Percentiles rank a stretch among this genome's conserved stretches.
Conservation (phyloP, 2,113 vertebrate genomes). For the Microtus richardsoni region DNA sequence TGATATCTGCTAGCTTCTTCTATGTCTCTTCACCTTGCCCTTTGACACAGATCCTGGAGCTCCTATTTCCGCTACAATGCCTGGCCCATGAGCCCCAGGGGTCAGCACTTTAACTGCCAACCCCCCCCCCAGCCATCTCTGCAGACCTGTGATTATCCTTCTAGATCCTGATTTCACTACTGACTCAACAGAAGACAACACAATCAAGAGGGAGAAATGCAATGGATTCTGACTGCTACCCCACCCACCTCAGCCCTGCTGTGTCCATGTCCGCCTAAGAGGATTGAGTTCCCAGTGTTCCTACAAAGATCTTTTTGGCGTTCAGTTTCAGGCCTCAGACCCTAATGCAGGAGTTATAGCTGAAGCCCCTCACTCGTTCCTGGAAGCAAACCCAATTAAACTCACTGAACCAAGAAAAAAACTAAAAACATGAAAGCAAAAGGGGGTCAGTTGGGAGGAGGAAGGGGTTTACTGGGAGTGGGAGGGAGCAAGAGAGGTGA, state of each 20-base stretch:
- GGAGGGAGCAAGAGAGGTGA: background rate
- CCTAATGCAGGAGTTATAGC: background rate
- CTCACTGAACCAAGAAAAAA: background rate
- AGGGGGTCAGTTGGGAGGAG: background rate
- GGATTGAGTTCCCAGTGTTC: background rate
- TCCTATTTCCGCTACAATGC: background rate
- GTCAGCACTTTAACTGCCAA: background rate
- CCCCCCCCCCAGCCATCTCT: too few relatives aligned
- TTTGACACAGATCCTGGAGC: background rate
- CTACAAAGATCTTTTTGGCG: background rate
- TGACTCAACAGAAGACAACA: background rate
- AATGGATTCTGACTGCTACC: background rate
- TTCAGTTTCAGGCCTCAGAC: background rate
- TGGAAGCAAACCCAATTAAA: background rate
- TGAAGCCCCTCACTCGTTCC: background rate
- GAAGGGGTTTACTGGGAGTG: background rate
- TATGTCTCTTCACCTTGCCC: too few relatives aligned
- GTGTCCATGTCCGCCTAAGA: background rate
- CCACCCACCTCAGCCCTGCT: background rate
- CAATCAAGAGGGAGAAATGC: background rate
- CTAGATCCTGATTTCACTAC: slow-evolving; percentile 10
- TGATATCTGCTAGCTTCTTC: background rate
- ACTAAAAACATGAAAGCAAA: background rate
- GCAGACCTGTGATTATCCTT: background rate
- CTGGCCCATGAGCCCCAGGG: too few relatives aligned